phyloP scores from a whole-genome alignment of 1,140 invertebrate genomes.

The Conus ventricosus region DNA sequence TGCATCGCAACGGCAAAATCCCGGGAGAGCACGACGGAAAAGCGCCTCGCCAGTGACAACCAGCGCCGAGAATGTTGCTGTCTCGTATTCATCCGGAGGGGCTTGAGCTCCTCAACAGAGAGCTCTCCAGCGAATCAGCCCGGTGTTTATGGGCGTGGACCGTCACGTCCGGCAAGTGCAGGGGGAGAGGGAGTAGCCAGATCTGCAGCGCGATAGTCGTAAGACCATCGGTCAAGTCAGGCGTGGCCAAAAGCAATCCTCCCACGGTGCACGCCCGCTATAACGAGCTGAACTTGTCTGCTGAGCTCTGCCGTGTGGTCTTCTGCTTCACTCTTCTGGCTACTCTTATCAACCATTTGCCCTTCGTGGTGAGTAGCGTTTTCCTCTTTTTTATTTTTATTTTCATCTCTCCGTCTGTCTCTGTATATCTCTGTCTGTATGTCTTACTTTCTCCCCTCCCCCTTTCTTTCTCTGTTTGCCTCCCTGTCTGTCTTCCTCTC shows the following conservation, averaged over 20 bases:
- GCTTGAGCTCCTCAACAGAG: no score
- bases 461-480: background rate
- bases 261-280: slow-evolving; percentile 50
- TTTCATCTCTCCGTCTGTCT: background rate
- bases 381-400: no score
- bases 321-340: slow-evolving; percentile 44
- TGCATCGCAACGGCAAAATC: no score
- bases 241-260: slow-evolving; percentile 33
- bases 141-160: no score
- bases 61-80: no score
- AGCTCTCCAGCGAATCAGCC: no score
- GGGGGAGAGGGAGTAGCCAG: background rate
- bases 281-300: slow-evolving; percentile 53
- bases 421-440: background rate
- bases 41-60: no score
- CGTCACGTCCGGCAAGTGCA: background rate
- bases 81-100: no score
- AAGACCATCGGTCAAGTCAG: slow-evolving; percentile 33
- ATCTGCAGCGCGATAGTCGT: slow-evolving; percentile 24
- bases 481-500: background rate
- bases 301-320: slow-evolving; percentile 55
- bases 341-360: slow-evolving; percentile 48
- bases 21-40: background rate
- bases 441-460: background rate
- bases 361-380: slow-evolving; percentile 54